Conservation (phyloP, 2,888 invertebrate genomes). For the Pristionchus japonicus region DNA sequence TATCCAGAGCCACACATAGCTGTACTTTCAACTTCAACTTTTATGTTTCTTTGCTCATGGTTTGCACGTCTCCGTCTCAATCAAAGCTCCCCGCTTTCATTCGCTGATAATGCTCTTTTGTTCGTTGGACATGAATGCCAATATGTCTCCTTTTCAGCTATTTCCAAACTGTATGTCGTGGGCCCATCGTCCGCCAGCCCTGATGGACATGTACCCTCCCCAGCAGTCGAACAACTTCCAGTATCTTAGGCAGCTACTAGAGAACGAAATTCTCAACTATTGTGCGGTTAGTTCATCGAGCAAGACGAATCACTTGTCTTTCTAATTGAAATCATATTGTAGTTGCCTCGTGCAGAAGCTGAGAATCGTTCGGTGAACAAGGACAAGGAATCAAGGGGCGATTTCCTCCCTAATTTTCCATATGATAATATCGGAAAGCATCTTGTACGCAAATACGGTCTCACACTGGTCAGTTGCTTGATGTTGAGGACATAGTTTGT, state of each 20-base stretch:
- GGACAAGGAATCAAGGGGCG: background rate
- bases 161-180: background rate
- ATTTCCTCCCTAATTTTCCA: background rate
- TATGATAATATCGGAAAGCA: background rate
- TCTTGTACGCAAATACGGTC: constrained; percentile 8
- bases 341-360: constrained; percentile 12
- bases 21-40: too few species aligned
- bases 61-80: too few species aligned
- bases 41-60: too few species aligned
- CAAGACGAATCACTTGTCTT: background rate
- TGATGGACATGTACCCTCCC: constrained; percentile 34
- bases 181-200: background rate
- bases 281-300: background rate
- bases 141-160: background rate
- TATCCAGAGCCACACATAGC: too few species aligned
- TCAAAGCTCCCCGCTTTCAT: too few species aligned
- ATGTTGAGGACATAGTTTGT: background rate
- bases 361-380: background rate
- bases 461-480: constrained; percentile 14
- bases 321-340: background rate
- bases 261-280: constrained; percentile 2
- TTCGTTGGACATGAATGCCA: background rate
- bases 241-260: constrained; percentile 8
- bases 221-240: background rate
- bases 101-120: too few species aligned